These are phyloP conservation scores for Ceyx erithaca DNA, from an alignment of 2,797 vertebrate species.

Conservation along the genomic window DNA sequence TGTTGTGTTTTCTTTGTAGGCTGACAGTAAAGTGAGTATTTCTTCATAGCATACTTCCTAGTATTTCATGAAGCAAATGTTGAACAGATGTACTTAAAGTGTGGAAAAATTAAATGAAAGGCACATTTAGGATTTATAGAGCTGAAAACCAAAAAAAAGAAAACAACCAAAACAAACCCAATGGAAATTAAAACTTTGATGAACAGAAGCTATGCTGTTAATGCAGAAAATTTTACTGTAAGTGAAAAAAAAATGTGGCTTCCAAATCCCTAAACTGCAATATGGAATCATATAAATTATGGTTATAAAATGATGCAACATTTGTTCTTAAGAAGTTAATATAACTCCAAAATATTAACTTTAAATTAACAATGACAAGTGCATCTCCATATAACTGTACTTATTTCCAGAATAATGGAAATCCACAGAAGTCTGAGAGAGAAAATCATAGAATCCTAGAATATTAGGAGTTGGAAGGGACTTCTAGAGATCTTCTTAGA, in stretches of 20 bases:
- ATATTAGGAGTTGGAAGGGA: no score
- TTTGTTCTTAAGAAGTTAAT: not conserved
- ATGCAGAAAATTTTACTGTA: conserved; percentile 38
- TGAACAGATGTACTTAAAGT: conserved; percentile 80
- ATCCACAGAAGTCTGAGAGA: not conserved
- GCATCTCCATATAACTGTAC: not conserved
- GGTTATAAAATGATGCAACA: not conserved
- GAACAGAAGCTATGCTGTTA: conserved; percentile 53
- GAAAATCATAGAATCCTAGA: not conserved
- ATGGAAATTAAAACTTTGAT: conserved; percentile 71
- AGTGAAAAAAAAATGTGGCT: conserved; percentile 39
- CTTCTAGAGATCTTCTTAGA: not conserved
- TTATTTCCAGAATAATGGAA: conserved; percentile 30
- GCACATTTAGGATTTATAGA: conserved; percentile 77
- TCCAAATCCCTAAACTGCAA: not conserved
- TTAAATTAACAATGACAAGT: conserved; percentile 32
- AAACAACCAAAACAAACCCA: not conserved
- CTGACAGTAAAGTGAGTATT: conserved; percentile 55
- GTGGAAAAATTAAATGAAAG: conserved; percentile 79
- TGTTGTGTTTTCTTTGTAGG: conserved; percentile 42
- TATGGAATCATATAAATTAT: not conserved
- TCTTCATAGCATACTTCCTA: conserved; percentile 61
- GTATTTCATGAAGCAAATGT: conserved; percentile 70
- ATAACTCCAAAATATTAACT: conserved; percentile 6
- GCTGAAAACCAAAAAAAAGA: conserved; percentile 67